Percentiles rank a stretch among this genome's conserved stretches.
Evolutionary conservation across 2,888 invertebrate species (phyloP).

Genomic region (Ophion slaviceki): DNA sequence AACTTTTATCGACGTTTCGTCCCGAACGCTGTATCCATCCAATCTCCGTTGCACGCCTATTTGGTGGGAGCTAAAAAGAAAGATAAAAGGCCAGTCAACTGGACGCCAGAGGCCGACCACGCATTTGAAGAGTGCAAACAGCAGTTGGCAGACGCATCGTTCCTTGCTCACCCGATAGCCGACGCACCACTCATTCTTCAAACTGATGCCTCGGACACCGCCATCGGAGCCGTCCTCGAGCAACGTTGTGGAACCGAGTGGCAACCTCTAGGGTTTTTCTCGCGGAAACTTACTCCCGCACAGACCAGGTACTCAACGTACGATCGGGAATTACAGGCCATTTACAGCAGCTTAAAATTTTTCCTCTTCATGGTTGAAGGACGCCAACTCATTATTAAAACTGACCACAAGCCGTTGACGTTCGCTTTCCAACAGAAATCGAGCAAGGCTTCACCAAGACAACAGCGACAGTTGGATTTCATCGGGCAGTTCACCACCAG

Average conservation of each 20-base stretch:
- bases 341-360: conserved; percentile 13
- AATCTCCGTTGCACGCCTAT: conserved; percentile 30
- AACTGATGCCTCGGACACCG: conserved; percentile 69
- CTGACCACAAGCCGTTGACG: conserved; percentile 52
- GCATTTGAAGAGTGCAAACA: conserved; percentile 48
- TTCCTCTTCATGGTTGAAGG: conserved; percentile 51
- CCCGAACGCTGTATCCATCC: conserved; percentile 2
- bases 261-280: not conserved
- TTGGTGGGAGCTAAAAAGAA: conserved; percentile 59
- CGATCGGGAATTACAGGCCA: conserved; percentile 42
- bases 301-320: conserved; percentile 38
- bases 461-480: no score
- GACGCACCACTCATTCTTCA: conserved; percentile 34
- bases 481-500: no score
- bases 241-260: conserved; percentile 56
- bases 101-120: conserved; percentile 38
- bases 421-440: conserved; percentile 27
- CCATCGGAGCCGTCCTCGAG: conserved; percentile 69
- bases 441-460: conserved; percentile 48
- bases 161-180: conserved; percentile 59
- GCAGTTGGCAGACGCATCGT: conserved; percentile 34
- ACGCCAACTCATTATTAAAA: conserved; percentile 7
- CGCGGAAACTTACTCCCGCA: conserved; percentile 18
- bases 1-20: conserved; percentile 41
- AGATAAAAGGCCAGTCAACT: conserved; percentile 49